Base-by-base conservation (phyloP, 2,113 vertebrate genomes). In the Nycticebus coucang region DNA sequence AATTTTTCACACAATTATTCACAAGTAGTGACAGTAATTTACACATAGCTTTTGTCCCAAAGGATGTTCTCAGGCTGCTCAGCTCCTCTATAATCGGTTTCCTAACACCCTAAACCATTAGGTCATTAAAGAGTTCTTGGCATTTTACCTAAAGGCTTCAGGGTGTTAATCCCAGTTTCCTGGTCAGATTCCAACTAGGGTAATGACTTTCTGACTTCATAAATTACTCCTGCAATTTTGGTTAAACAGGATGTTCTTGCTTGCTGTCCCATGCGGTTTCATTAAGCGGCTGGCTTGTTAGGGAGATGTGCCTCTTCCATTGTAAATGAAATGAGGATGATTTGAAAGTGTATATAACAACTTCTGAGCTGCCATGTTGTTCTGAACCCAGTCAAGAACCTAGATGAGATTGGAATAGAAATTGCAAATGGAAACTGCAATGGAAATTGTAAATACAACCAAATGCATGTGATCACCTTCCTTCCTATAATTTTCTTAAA, bases 131-230 rank as follows among this genome's bases (percentile, higher is more conserved):
- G 87, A 93, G 53, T 74, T 81, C 74, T 91, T 87, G 87, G 87
- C 84, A 82, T 35, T 91, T 89, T 86, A 60, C 78, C 75, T 79
- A 57, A 87, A 93, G 85, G 91, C 86, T 87, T 80, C 55, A 50
- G 69, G 60, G 96, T 86, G 77, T 93, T 96, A 92, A 94, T 96
- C 81, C 86, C 15, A 35, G 55, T 93, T 92, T 92, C 28, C 92
- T 95, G 97, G 90, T 96, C 69, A 86, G 53, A 91, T 45, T 95
- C 59, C 92, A 97, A 88, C 22, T 59, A 95, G 77, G 50, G 77
- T 97, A 91, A 95, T 92, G 85, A 59, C 82, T 86, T 88, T 97
- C 81, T 95, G 90, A 90, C 81, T 97, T 96, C 78, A 95, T 94
- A 79, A 69, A 85, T 85, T 85, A 92, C 93, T 88, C 87, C 22